Base-by-base conservation (phyloP, 2,113 vertebrate species). In the Lophura nycthemera region DNA sequence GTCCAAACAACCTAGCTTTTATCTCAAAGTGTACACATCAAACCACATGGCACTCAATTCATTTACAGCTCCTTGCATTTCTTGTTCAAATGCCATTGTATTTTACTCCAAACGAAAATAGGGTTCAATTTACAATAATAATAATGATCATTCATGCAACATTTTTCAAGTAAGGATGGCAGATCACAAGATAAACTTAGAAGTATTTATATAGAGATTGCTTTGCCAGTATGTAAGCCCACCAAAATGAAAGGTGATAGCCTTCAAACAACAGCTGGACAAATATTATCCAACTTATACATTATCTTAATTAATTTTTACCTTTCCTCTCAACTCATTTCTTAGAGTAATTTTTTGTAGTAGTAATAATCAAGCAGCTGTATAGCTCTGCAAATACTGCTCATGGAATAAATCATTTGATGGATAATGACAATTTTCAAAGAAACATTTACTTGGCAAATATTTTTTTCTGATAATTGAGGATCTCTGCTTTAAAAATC, bases 301-400 rank as follows among this genome's bases (percentile, higher is more conserved):
- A 91, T 94, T 95, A 95, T 88, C 73, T 92, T 89, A 95, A 95
- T 91, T 95, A 94, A 91, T 94, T 96, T 93, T 95, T 71, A 69
- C 76, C 40, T 93, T 94, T 95, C 94, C 82, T 48, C 65, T 91
- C 59, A 73, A 30, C 48, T 95, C 86, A 95, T 92, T 90, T 95
- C 93, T 88, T 96, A 59, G 65, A 92, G 83, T 71, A 87, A 71
- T 91, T 67, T 92, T 91, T 95, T 76, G 74, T 63, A 40, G 61
- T 40, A 64, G 14, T 42, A 78, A 65, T 64, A 95, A 95, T 74
- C 76, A 90, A 90, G 52, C 75, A 92, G 61, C 85, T 91, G 91
- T 54, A 69, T 85, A 69, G 65, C 24, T 90, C 69, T 94, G 73
- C 61, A 83, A 91, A 95, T 90, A 91, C 47, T 72, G 25, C 59